Evolutionary conservation across 2,113 vertebrate genomes (phyloP).

Genomic region (Datnioides undecimradiatus): DNA sequence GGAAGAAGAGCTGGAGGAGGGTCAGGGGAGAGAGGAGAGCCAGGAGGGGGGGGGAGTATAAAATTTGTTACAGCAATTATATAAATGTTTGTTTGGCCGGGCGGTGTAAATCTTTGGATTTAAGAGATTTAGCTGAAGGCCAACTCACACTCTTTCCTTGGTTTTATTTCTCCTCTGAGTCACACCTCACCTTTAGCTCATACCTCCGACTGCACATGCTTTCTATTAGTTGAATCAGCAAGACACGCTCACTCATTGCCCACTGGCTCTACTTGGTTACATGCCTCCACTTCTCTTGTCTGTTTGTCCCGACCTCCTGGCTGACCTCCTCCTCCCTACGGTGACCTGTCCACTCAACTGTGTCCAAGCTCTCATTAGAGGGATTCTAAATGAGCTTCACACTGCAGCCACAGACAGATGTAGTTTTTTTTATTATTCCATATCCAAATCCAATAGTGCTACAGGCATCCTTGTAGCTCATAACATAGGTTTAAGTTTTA

Average conservation of each 20-base stretch:
- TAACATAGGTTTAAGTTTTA: not conserved
- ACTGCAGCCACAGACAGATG: not conserved
- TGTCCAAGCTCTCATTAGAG: slow-evolving; percentile 69
- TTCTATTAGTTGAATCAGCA: slow-evolving; percentile 65
- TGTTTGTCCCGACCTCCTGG: slow-evolving; percentile 49
- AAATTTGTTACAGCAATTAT: slow-evolving; percentile 10
- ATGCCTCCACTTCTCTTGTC: slow-evolving; percentile 47
- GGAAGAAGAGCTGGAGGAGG: slow-evolving; percentile 39
- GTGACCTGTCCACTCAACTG: slow-evolving; percentile 67
- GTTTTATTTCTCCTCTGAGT: slow-evolving; percentile 47
- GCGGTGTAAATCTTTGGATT: not conserved
- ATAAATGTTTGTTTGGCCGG: slow-evolving; percentile 22
- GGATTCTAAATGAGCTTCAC: slow-evolving; percentile 43
- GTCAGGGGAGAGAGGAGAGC: slow-evolving; percentile 58
- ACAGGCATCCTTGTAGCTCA: not conserved
- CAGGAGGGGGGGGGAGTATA: slow-evolving; percentile 1
- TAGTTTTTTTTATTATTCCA: not conserved
- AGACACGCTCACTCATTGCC: slow-evolving; percentile 1
- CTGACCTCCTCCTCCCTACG: slow-evolving; percentile 51
- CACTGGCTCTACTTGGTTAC: slow-evolving; percentile 36
- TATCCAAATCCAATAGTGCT: not conserved
- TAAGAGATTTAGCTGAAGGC: slow-evolving; percentile 3
- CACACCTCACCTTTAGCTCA: slow-evolving; percentile 49
- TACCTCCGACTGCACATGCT: slow-evolving; percentile 51
- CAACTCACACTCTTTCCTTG: not conserved